Percentiles rank a stretch among this genome's conserved stretches.
phyloP scores from a whole-genome alignment of 2,797 vertebrate genomes.

The Chiloscyllium punctatum region DNA sequence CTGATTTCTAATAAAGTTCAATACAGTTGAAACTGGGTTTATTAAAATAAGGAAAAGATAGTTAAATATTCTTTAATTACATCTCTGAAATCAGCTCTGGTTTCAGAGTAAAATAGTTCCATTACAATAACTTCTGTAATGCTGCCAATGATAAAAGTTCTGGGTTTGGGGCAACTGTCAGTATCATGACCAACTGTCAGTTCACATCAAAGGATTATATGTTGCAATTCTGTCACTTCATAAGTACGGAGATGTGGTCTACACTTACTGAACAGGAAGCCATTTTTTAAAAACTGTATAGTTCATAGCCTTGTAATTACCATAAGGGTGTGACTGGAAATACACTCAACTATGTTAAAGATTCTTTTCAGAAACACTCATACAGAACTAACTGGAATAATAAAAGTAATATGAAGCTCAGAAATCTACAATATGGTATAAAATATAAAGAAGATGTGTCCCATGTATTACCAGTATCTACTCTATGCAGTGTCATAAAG shows the following conservation, averaged over 20 bases:
- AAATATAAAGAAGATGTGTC: not conserved
- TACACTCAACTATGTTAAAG: not conserved
- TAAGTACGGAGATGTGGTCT: not conserved
- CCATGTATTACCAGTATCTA: not conserved
- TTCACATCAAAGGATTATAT: not conserved
- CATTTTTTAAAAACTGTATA: not conserved
- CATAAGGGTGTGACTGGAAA: conserved; percentile 15
- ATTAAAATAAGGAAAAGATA: not conserved
- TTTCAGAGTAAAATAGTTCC: not conserved
- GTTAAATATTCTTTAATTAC: not conserved
- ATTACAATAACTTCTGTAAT: not conserved
- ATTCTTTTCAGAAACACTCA: not conserved
- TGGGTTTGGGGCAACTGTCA: not conserved
- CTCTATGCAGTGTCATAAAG: not conserved
- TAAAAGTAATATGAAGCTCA: not conserved
- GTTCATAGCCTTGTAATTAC: not conserved
- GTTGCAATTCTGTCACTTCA: conserved; percentile 6
- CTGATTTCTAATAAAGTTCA: not conserved
- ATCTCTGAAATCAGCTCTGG: not conserved
- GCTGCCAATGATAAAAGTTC: not conserved
- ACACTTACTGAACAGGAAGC: conserved; percentile 10
- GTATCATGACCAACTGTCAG: not conserved
- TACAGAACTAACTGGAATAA: not conserved
- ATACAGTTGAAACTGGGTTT: not conserved
- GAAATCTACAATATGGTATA: not conserved